A percentile compares a stretch with the other conserved stretches of the same genome.
These are phyloP conservation scores for Myotis findleyi DNA, from an alignment of 2,797 vertebrate species.

Conservation along the genomic window DNA sequence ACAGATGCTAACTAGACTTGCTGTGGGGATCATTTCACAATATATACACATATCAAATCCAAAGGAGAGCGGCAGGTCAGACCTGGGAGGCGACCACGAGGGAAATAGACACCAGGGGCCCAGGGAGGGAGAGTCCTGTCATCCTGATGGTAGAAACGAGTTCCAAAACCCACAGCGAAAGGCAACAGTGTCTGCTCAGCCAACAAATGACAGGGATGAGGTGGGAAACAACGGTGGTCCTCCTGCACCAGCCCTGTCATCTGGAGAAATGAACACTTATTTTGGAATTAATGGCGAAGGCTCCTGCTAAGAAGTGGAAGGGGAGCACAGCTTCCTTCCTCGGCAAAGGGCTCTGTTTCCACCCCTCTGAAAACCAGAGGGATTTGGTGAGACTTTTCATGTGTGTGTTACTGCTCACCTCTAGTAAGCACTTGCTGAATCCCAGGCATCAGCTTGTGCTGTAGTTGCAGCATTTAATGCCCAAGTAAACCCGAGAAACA, in stretches of 20 bases:
- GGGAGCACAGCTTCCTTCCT: neutral
- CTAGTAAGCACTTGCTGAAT: neutral
- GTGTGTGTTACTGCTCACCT: neutral
- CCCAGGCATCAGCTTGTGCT: neutral
- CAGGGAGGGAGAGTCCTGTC: neutral
- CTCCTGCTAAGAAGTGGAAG: accelerated
- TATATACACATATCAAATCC: neutral
- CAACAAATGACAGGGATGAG: neutral
- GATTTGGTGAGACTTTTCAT: neutral
- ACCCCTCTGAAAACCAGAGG: neutral
- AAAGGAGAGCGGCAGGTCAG: neutral
- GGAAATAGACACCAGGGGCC: neutral
- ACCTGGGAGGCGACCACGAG: neutral
- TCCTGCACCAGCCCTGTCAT: neutral
- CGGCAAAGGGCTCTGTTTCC: neutral
- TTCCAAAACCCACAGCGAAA: neutral
- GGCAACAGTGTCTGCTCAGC: too few species aligned
- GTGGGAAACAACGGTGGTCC: neutral
- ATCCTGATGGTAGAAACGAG: neutral
- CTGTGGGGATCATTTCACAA: neutral
- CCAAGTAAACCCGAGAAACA: neutral
- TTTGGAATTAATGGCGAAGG: neutral
- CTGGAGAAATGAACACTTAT: neutral
- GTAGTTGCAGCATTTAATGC: neutral
- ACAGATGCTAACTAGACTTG: neutral